phyloP scores from a whole-genome alignment of 2,888 invertebrate species.

The Drosophila quinaria region DNA sequence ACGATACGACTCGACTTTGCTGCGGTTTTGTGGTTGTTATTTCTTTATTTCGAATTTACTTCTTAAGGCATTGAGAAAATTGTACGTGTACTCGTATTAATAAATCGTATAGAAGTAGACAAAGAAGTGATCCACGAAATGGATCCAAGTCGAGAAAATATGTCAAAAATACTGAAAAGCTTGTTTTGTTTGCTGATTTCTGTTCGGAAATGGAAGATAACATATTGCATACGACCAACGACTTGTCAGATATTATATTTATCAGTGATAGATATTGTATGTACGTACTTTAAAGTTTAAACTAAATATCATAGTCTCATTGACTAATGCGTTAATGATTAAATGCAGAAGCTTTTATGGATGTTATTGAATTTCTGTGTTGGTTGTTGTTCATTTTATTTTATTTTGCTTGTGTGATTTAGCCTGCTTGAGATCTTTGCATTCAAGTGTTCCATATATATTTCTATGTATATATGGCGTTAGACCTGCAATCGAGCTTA shows the following conservation, averaged over 20 bases:
- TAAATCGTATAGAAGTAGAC: neutral
- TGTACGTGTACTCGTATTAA: neutral
- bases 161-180: slow-evolving; percentile 7
- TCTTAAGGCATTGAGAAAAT: neutral
- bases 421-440: slow-evolving; percentile 47
- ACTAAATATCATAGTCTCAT: slow-evolving; percentile 15
- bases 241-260: neutral
- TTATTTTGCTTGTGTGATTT: slow-evolving; percentile 8
- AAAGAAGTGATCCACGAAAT: neutral
- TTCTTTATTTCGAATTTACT: neutral
- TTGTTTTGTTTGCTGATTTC: slow-evolving; percentile 2
- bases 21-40: neutral
- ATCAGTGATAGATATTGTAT: neutral
- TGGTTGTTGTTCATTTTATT: slow-evolving; percentile 1
- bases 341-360: slow-evolving; percentile 33
- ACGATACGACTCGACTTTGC: neutral
- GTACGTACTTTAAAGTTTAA: neutral
- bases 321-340: slow-evolving; percentile 24
- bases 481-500: neutral
- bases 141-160: neutral
- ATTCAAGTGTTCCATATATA: slow-evolving; percentile 12
- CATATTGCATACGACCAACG: neutral
- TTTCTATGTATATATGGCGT: neutral
- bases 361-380: slow-evolving; percentile 7
- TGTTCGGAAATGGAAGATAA: neutral